phyloP scores from a whole-genome alignment of 2,113 vertebrate genomes.

The Talpa occidentalis region DNA sequence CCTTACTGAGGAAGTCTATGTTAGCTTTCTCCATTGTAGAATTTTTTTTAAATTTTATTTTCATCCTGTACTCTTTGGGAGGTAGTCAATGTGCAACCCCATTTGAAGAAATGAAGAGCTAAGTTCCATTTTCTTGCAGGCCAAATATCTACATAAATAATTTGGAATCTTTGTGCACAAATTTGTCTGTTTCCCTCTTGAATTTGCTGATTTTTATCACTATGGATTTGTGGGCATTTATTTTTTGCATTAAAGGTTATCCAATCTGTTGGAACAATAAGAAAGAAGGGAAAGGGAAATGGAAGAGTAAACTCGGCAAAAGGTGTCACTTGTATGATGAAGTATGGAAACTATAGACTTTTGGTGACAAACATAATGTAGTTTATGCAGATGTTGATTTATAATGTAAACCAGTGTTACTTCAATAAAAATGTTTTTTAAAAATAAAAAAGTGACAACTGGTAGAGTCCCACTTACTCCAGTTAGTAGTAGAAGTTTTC shows the following conservation, averaged over 20 bases:
- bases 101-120: background rate
- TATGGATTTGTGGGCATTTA: background rate
- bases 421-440: background rate
- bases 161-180: background rate
- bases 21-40: background rate
- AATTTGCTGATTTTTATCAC: background rate
- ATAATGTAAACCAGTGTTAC: background rate
- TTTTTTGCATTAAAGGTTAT: constrained; percentile 28
- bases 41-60: background rate
- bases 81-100: background rate
- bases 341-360: background rate
- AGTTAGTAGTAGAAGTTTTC: background rate
- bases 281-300: background rate
- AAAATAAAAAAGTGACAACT: background rate
- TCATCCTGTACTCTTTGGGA: background rate
- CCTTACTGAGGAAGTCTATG: background rate
- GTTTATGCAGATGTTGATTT: background rate
- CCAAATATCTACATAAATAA: background rate
- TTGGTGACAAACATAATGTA: background rate
- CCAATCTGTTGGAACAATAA: background rate
- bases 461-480: background rate
- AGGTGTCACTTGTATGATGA: background rate
- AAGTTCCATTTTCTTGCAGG: background rate
- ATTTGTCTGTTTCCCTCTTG: background rate
- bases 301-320: background rate